Conservation (phyloP, 1,140 invertebrate species). For the Tetragonula clypearis region DNA sequence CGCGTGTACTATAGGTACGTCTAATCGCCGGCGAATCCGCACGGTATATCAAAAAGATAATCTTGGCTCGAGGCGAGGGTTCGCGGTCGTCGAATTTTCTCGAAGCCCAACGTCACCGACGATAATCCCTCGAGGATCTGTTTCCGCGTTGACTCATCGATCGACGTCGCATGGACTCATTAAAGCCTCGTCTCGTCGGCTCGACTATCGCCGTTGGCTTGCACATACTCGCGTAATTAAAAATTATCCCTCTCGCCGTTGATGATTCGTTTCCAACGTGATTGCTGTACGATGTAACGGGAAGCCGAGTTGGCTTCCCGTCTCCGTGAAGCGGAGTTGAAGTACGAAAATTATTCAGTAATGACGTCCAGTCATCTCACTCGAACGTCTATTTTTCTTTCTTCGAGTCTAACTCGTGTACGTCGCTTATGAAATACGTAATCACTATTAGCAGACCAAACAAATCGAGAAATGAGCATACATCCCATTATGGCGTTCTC, state of each 20-base stretch:
- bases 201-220: background rate
- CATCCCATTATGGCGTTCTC: background rate
- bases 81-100: slow-evolving; percentile 47
- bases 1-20: background rate
- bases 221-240: slow-evolving; percentile 27
- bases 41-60: slow-evolving; percentile 53
- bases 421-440: background rate
- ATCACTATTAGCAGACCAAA: background rate
- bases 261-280: background rate
- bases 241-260: background rate
- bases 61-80: background rate
- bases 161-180: background rate
- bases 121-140: slow-evolving; percentile 17
- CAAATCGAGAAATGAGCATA: too few species aligned
- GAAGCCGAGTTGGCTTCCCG: background rate
- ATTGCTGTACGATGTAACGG: background rate
- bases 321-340: background rate
- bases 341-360: background rate
- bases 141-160: slow-evolving; percentile 3
- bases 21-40: slow-evolving; percentile 31
- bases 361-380: background rate
- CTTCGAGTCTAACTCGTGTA: background rate
- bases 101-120: background rate
- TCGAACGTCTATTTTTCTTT: background rate
- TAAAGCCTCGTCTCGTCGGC: background rate